Evolutionary conservation across 2,888 invertebrate genomes (phyloP).

Genomic region (Augochlorella aurata): DNA sequence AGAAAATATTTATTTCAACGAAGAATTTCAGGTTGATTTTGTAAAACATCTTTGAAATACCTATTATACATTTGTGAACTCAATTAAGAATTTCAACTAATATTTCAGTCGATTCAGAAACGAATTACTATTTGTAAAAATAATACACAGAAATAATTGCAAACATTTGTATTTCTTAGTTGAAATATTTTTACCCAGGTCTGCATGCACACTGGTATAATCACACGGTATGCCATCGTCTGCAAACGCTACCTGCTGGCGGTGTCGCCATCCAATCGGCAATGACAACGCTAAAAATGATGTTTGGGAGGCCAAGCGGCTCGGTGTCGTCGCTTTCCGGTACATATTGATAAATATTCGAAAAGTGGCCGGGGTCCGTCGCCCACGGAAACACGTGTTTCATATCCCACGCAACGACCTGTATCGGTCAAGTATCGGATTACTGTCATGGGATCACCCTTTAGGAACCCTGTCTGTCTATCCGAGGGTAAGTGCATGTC

Average conservation of each 20-base stretch:
- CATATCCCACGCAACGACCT: slow-evolving; percentile 69
- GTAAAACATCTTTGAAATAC: no score
- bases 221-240: not conserved
- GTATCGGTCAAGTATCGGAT: slow-evolving; percentile 71
- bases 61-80: no score
- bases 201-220: no score
- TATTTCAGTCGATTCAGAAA: no score
- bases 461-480: slow-evolving; percentile 63
- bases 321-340: slow-evolving; percentile 30
- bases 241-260: not conserved
- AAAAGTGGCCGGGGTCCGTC: slow-evolving; percentile 51
- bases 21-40: no score
- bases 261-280: not conserved
- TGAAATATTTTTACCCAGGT: not conserved
- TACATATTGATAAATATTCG: slow-evolving; percentile 61
- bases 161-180: no score
- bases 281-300: slow-evolving; percentile 21
- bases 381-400: slow-evolving; percentile 69
- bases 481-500: slow-evolving; percentile 66
- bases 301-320: not conserved
- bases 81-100: no score
- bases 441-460: slow-evolving; percentile 73
- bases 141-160: no score
- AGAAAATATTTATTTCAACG: no score
- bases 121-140: no score